Evolutionary conservation across 2,797 vertebrate species (phyloP), one percentile per base, ranked within the genome.

Genomic region (Rallus crepitans): DNA sequence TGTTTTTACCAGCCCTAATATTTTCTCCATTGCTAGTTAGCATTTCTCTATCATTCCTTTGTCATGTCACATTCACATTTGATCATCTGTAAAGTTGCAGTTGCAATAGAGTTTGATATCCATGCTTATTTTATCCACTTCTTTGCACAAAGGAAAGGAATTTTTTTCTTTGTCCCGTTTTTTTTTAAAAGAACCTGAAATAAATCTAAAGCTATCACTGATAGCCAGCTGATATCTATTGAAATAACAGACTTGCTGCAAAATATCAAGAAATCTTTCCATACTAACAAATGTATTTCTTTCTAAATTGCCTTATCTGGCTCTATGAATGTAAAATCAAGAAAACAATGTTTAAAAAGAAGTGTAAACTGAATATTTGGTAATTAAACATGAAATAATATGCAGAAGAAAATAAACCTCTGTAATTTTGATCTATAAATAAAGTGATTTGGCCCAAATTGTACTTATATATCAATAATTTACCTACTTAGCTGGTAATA

Each of bases 11-110:
- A 90, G 47, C 3, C 66, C 37, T 82, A 85, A 76, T 9, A 79
- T 83, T 94, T 91, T 95, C 47, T 72, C 12, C 17, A 57, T 18
- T 14, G 30, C 53, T 90, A 70, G 95, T 88, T 91, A 94, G 1
- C 48, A 72, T 87, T 91, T 92, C 13, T 83, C 10, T 59, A 30
- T 65, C n/a, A 40, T 70, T 42, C 47, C 91, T 92, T 83, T 82
- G 52, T 77, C 15, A 19, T 61, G 20, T 12, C 24, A 79, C 10
- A 59, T 86, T 4, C 8, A 70, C 37, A 59, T 85, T 47, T 70
- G 52, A 76, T 78, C 12, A 84, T 79, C 52, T 79, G 31, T 25
- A 91, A 90, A 94, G 52, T 70, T 91, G 28, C 27, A 42, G 15
- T 63, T 90, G 17, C 45, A 73, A 15, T 57, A 15, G 33, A 76